Percentiles rank a stretch among this genome's conserved stretches.
These are phyloP conservation scores for Rattus norvegicus DNA, from an alignment of 2,113 vertebrate species.

Conservation along the genomic window DNA sequence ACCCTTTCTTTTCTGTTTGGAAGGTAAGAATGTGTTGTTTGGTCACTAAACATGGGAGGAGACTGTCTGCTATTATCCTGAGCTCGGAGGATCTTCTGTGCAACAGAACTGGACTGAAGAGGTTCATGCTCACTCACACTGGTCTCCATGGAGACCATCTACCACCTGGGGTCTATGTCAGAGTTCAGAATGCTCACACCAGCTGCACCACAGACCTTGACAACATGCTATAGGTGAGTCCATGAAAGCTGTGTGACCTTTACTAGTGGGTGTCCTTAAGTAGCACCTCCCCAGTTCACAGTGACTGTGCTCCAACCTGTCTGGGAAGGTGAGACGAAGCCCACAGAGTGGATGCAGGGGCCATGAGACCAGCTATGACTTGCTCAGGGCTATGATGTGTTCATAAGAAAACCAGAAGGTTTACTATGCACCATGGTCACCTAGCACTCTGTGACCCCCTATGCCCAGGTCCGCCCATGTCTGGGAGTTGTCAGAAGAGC, in stretches of 20 bases:
- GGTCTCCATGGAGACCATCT: neutral
- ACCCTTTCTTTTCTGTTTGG: neutral
- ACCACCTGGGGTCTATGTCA: neutral
- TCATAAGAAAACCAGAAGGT: neutral
- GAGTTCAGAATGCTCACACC: neutral
- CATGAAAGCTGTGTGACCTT: neutral
- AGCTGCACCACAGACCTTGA: constrained; percentile 26
- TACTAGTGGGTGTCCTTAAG: neutral
- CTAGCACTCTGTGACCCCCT: neutral
- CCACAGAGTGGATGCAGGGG: neutral
- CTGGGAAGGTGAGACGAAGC: neutral
- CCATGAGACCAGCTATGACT: neutral
- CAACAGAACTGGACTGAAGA: neutral
- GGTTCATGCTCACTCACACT: neutral
- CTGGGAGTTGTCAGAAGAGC: neutral
- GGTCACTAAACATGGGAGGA: neutral
- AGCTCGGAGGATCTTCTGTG: neutral
- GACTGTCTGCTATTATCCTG: neutral
- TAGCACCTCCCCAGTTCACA: neutral
- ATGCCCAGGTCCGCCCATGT: neutral
- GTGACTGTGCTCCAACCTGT: neutral
- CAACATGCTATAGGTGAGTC: neutral
- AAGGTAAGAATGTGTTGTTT: neutral
- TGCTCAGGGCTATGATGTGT: neutral
- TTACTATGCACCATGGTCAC: neutral